These are phyloP conservation scores for Dryoscopus gambensis DNA, from an alignment of 2,113 vertebrate species.

Conservation along the genomic window DNA sequence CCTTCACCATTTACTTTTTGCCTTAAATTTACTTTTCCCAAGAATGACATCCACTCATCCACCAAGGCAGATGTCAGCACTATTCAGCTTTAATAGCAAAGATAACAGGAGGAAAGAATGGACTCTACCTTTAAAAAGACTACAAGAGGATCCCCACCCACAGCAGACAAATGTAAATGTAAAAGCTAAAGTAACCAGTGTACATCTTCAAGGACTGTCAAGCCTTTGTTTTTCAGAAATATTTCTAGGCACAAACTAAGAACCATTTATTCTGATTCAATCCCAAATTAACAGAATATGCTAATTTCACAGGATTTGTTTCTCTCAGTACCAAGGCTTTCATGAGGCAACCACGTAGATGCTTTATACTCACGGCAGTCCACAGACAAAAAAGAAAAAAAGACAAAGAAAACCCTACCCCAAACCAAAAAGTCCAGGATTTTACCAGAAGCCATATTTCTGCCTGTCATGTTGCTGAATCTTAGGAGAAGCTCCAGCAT, in stretches of 20 bases:
- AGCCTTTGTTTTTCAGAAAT: neutral
- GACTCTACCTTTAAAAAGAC: neutral
- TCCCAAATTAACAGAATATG: neutral
- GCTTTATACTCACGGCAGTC: neutral
- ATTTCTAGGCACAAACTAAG: neutral
- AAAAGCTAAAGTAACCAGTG: neutral
- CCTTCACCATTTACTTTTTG: neutral
- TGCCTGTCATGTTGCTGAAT: neutral
- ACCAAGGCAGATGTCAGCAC: neutral
- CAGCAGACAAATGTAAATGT: neutral
- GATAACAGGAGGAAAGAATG: neutral
- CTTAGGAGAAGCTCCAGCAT: neutral
- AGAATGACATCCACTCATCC: neutral
- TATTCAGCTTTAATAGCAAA: neutral
- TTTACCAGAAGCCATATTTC: neutral
- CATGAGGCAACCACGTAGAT: neutral
- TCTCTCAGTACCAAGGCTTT: neutral
- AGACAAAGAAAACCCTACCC: fast-evolving
- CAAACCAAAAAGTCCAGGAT: neutral
- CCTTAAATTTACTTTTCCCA: neutral
- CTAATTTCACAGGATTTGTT: neutral
- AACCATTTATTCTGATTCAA: neutral
- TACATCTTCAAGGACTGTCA: neutral
- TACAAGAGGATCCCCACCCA: neutral
- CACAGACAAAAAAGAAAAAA: neutral